Evolutionary conservation across 1,140 invertebrate genomes (phyloP), one percentile per base, ranked within the genome.

Genomic region (Drosophila baimaii): DNA sequence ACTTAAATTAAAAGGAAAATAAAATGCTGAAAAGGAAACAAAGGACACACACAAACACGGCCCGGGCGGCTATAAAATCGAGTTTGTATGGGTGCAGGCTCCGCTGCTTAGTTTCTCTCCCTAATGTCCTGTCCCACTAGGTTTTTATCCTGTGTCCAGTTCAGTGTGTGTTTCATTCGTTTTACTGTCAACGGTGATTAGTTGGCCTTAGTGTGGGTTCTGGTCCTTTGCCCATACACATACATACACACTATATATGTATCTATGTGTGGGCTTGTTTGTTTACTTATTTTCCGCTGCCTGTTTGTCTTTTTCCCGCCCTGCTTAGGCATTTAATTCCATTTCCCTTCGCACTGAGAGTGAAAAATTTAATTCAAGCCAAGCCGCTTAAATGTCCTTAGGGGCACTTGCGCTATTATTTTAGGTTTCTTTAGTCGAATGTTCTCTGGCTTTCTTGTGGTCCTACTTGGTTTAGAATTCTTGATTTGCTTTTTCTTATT

Each of bases 1-100:
- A 88, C 76, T 79, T 79, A 79, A 88, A 86, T 82, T 82, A 88
- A 85, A 85, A 88, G 46, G 27, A 43, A 75, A 66, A 85, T 63
- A 84, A 81, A 57, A 57, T 54, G 57, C 57, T 68, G 62, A 71
- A 86, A 76, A 65, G 62, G 69, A 85, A 43, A 35, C 49, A 33
- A 23, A 37, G 59, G 62, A 71, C 44, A 0, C 59, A 52, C 41
- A 49, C 35, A 46, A 8, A 15, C 31, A 8, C 17, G 39, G 17
- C 29, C 9, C 7, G 41, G 66, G 63, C 43, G 62, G 71, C 75
- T 69, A 77, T 82, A 79, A 86, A 86, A 86, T 59, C 65, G 39
- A 39, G 44, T 59, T 51, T 57, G 51, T 65, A 35, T 59, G 39
- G 37, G 27, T 47, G 43, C 29, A 44, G 56, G 35, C 59, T 66